Conservation (phyloP, 1,140 invertebrate species). For the Glomeris maerens region DNA sequence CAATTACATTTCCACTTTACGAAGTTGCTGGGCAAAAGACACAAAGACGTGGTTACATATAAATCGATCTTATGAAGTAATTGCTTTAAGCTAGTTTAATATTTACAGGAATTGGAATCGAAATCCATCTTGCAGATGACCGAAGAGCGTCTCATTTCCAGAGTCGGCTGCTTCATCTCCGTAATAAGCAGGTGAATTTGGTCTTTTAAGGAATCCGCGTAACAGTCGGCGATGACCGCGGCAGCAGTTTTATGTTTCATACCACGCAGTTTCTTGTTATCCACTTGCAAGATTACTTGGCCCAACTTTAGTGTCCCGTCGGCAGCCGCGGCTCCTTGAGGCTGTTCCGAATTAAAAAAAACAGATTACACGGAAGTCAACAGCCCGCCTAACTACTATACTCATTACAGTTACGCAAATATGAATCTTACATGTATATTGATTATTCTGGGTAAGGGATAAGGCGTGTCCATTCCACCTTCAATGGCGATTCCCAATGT, state of each 20-base stretch:
- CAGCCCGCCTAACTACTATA: not conserved
- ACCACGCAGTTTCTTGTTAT: constrained; percentile 68
- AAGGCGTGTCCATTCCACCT: constrained; percentile 86
- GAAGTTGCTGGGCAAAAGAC: too few species aligned
- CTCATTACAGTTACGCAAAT: not conserved
- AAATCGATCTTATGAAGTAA: too few species aligned
- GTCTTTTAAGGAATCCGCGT: constrained; percentile 64
- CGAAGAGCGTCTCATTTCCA: constrained; percentile 37
- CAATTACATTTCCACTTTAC: too few species aligned
- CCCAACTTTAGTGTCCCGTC: constrained; percentile 82
- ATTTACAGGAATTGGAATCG: too few species aligned
- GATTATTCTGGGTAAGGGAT: constrained; percentile 84
- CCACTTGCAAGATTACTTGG: constrained; percentile 82
- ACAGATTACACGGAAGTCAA: not conserved
- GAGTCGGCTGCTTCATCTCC: constrained; percentile 77
- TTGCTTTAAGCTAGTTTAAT: too few species aligned
- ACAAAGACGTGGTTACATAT: too few species aligned
- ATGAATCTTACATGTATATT: constrained; percentile 73
- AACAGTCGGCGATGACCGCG: constrained; percentile 72
- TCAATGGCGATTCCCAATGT: constrained; percentile 92
- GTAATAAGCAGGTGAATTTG: constrained; percentile 75
- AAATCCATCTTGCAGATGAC: constrained; percentile 3
- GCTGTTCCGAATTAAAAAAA: constrained; percentile 41
- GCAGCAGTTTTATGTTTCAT: constrained; percentile 64
- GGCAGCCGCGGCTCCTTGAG: constrained; percentile 82